Conservation (phyloP, 2,888 invertebrate species). For the Salticus scenicus region DNA sequence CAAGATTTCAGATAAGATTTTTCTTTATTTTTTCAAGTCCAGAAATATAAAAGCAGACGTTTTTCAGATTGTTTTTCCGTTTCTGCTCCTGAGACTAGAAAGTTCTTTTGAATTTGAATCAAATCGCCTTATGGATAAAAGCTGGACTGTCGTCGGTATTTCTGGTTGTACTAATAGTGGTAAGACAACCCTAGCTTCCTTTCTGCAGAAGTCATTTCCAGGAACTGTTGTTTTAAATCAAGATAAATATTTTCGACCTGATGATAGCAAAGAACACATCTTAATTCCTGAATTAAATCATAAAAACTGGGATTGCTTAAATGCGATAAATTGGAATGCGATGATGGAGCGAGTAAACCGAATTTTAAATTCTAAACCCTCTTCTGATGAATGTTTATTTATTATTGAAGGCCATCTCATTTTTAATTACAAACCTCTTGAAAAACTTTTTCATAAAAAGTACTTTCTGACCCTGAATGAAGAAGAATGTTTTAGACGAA, state of each 20-base stretch:
- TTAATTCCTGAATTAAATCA: slow-evolving; percentile 66
- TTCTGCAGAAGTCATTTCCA: slow-evolving; percentile 78
- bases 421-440: slow-evolving; percentile 66
- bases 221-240: slow-evolving; percentile 80
- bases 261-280: slow-evolving; percentile 53
- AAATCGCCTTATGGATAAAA: slow-evolving; percentile 29
- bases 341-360: slow-evolving; percentile 52
- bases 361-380: background rate
- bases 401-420: slow-evolving; percentile 71
- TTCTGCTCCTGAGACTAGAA: too few relatives aligned
- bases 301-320: slow-evolving; percentile 72
- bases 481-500: slow-evolving; percentile 82
- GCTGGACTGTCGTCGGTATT: slow-evolving; percentile 52
- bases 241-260: slow-evolving; percentile 83
- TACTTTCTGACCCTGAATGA: slow-evolving; percentile 84
- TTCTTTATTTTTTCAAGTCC: background rate
- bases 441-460: slow-evolving; percentile 82
- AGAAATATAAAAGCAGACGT: too few relatives aligned
- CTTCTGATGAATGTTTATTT: slow-evolving; percentile 40
- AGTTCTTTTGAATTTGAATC: too few relatives aligned
- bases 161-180: slow-evolving; percentile 88
- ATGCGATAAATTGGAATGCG: slow-evolving; percentile 68
- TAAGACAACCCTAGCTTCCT: slow-evolving; percentile 84
- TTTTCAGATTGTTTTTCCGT: too few relatives aligned
- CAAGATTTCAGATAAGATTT: background rate